Percentiles rank a stretch among this genome's conserved stretches.
phyloP scores from a whole-genome alignment of 2,888 invertebrate genomes.

The Cosmia pyralina region DNA sequence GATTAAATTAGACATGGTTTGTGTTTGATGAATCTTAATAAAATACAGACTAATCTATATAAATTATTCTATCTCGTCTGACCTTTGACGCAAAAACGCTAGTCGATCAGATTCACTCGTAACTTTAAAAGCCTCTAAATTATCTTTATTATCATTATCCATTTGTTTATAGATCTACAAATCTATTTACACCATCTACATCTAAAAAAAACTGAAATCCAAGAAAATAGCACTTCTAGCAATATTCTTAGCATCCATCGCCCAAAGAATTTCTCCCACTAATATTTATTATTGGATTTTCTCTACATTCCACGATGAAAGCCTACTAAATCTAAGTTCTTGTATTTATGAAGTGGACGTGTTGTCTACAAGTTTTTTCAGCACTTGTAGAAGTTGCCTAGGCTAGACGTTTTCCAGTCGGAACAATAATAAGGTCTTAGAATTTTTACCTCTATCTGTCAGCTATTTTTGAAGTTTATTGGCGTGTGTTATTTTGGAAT shows the following conservation, averaged over 20 bases:
- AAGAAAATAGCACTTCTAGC: slow-evolving; percentile 31
- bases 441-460: not conserved
- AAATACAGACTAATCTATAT: not conserved
- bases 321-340: slow-evolving; percentile 75
- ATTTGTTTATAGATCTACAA: not conserved
- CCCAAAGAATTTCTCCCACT: slow-evolving; percentile 59
- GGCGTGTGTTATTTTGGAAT: not conserved
- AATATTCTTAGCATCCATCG: slow-evolving; percentile 32
- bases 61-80: not conserved
- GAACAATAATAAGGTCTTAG: not conserved
- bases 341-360: slow-evolving; percentile 77
- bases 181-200: not conserved
- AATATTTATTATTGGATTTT: slow-evolving; percentile 77
- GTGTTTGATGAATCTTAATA: not conserved
- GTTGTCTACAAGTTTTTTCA: slow-evolving; percentile 63
- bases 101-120: not conserved
- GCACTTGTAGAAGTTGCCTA: slow-evolving; percentile 22
- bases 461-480: not conserved
- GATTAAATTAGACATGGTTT: not conserved
- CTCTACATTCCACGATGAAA: slow-evolving; percentile 68
- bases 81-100: not conserved
- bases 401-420: slow-evolving; percentile 11
- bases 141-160: not conserved
- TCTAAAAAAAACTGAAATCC: not conserved
- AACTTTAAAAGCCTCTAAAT: not conserved